Conservation (phyloP, 2,888 invertebrate genomes). For the Noctua comes region DNA sequence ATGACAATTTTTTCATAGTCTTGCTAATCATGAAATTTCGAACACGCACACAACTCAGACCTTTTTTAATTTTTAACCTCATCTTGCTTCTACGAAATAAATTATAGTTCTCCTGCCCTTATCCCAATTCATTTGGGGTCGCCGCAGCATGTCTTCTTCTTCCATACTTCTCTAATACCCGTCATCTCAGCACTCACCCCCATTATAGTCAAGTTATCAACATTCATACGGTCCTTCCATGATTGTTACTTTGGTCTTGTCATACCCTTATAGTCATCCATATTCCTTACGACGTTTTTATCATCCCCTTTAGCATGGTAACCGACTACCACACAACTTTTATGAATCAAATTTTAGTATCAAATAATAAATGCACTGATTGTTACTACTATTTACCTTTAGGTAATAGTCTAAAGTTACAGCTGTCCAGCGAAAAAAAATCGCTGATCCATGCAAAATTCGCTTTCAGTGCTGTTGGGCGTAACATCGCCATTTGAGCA, state of each 20-base stretch:
- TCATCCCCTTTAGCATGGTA: neutral
- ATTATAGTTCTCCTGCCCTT: neutral
- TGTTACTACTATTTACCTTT: neutral
- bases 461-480: slow-evolving; percentile 40
- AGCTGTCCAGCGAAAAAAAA: slow-evolving; percentile 22
- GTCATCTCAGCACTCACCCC: too few relatives aligned
- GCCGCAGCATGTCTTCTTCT: neutral
- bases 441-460: slow-evolving; percentile 51
- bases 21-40: too few relatives aligned
- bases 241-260: neutral
- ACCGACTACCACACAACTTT: neutral
- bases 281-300: neutral
- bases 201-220: neutral
- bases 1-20: too few relatives aligned
- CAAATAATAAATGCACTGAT: neutral
- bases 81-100: too few relatives aligned
- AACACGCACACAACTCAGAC: too few relatives aligned
- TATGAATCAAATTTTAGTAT: too few relatives aligned
- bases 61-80: too few relatives aligned
- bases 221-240: neutral
- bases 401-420: slow-evolving; percentile 28
- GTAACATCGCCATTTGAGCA: slow-evolving; percentile 45
- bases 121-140: neutral
- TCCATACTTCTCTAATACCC: too few relatives aligned
- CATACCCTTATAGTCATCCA: neutral